Percentiles rank a stretch among this genome's conserved stretches.
Evolutionary conservation across 2,113 vertebrate species (phyloP).

Genomic region (Malurus elegans): DNA sequence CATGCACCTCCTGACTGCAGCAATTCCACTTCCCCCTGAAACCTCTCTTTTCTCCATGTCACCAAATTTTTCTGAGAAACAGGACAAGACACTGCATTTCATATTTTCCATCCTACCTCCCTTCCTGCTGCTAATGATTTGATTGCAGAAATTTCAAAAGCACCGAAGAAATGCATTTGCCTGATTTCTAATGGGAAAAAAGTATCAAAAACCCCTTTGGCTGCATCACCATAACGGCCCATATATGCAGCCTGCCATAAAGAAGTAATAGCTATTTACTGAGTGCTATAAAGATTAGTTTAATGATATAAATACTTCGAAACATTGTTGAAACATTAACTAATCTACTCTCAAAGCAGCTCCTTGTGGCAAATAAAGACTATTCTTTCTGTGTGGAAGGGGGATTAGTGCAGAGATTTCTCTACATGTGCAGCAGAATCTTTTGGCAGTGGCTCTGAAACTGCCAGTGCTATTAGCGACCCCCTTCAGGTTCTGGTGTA

Average conservation of each 20-base stretch:
- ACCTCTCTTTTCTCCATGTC: not conserved
- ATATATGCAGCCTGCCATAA: not conserved
- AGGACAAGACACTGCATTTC: not conserved
- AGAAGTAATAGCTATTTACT: slow-evolving; percentile 3
- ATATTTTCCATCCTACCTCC: not conserved
- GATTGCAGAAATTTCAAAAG: not conserved
- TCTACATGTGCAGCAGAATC: not conserved
- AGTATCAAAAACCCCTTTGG: not conserved
- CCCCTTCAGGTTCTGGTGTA: not conserved
- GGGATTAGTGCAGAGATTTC: not conserved
- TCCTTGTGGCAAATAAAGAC: not conserved
- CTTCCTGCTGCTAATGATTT: not conserved
- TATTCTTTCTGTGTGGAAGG: not conserved
- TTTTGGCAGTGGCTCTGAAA: not conserved
- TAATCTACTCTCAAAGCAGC: not conserved
- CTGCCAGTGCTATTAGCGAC: too few species aligned
- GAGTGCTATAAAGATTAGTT: not conserved
- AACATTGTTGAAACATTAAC: not conserved
- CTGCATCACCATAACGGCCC: not conserved
- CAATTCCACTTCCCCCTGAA: not conserved
- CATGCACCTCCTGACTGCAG: not conserved
- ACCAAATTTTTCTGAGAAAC: not conserved
- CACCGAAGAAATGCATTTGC: not conserved
- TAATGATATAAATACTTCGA: not conserved
- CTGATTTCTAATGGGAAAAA: not conserved